Percentiles rank a stretch among this genome's conserved stretches.
phyloP scores from a whole-genome alignment of 2,113 vertebrate genomes.

The Tachycineta bicolor region DNA sequence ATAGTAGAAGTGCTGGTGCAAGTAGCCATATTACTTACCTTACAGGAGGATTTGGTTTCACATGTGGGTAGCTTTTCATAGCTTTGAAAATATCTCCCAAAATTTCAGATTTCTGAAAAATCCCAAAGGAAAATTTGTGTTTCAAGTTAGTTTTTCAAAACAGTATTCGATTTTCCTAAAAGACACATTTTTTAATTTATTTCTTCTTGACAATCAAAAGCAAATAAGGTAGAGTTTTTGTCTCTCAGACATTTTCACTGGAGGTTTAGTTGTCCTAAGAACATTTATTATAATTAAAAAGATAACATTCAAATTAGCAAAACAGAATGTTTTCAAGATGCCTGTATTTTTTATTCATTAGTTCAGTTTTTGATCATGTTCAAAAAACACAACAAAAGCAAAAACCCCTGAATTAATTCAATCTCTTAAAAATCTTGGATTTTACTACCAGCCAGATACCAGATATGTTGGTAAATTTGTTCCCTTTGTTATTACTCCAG shows the following conservation, averaged over 20 bases:
- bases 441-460: not conserved
- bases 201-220: not conserved
- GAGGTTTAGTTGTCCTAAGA: not conserved
- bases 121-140: not conserved
- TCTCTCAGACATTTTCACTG: not conserved
- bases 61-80: not conserved
- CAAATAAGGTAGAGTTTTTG: not conserved
- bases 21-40: not conserved
- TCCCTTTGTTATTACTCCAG: not conserved
- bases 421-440: not conserved
- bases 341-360: not conserved
- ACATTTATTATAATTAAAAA: not conserved
- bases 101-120: not conserved
- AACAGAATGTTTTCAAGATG: not conserved
- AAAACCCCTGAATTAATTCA: rapidly evolving
- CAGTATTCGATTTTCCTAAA: not conserved
- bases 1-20: not conserved
- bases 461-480: not conserved
- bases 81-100: not conserved
- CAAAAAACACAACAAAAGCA: not conserved
- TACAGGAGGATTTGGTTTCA: not conserved
- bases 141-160: not conserved
- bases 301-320: not conserved
- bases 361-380: not conserved
- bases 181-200: not conserved